phyloP scores from a whole-genome alignment of 2,113 vertebrate genomes.

The Cryptotis parvus region DNA sequence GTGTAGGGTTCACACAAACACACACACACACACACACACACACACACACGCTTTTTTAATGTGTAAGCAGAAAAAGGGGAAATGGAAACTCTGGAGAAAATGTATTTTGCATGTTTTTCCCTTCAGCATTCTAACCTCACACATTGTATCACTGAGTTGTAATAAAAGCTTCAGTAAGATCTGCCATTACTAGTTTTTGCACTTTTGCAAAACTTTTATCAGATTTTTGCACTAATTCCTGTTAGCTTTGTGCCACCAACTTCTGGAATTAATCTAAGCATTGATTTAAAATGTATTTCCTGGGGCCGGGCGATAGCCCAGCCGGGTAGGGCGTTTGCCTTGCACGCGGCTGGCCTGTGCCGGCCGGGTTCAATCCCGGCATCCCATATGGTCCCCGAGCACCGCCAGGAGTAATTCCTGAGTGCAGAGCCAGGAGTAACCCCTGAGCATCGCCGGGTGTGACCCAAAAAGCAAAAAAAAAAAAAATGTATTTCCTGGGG shows the following conservation, averaged over 20 bases:
- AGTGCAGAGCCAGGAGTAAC: no score
- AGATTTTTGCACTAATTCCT: constrained; percentile 86
- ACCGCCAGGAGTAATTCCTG: no score
- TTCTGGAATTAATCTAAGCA: constrained; percentile 77
- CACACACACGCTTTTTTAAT: not conserved
- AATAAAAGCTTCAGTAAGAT: not conserved
- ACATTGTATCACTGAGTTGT: accelerated
- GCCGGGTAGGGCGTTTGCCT: no score
- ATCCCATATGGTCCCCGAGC: no score
- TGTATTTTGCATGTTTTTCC: constrained; percentile 40
- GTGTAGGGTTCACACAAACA: not conserved
- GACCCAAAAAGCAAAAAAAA: no score
- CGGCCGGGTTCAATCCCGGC: no score
- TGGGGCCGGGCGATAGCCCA: no score
- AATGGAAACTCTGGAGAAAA: not conserved
- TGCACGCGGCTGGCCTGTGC: no score
- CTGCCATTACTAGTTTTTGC: constrained; percentile 60
- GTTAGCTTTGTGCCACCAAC: constrained; percentile 71
- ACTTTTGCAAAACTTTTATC: constrained; percentile 67
- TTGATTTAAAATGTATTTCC: constrained; percentile 67
- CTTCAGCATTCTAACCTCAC: not conserved
- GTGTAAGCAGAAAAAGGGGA: not conserved
- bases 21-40: no score
- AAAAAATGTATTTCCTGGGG: no score
- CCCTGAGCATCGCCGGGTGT: no score